A percentile compares a stretch with the other conserved stretches of the same genome.
phyloP scores from a whole-genome alignment of 2,113 vertebrate genomes.

The Orthonyx spaldingii region DNA sequence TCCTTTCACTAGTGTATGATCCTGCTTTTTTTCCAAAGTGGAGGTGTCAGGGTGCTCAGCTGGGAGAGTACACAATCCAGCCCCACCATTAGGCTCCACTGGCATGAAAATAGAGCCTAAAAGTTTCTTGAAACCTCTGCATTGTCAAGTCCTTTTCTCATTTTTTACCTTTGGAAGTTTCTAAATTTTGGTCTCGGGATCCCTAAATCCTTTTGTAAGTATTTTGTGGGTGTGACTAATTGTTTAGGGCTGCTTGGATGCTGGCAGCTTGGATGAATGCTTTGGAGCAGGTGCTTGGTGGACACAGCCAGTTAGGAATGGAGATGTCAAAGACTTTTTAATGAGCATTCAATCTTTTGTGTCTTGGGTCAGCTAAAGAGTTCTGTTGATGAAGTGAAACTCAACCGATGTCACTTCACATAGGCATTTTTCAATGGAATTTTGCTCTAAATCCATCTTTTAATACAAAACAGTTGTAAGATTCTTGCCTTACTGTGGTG shows the following conservation, averaged over 20 bases:
- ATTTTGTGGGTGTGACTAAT: neutral
- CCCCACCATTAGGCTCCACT: neutral
- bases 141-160: neutral
- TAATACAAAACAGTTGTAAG: neutral
- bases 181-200: neutral
- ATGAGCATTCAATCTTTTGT: neutral
- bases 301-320: neutral
- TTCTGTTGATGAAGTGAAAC: neutral
- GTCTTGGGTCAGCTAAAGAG: neutral
- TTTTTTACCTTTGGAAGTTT: neutral
- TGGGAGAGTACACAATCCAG: neutral
- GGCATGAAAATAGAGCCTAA: neutral
- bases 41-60: neutral
- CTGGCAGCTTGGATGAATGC: neutral
- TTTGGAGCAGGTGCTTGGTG: neutral
- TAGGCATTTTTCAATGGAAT: neutral
- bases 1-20: rapidly evolving
- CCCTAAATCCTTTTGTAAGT: neutral
- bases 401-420: neutral
- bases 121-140: neutral
- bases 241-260: neutral
- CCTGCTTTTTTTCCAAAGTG: neutral
- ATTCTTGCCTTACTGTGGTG: neutral
- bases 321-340: neutral
- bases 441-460: constrained; percentile 4